Conservation (phyloP, 2,113 vertebrate genomes). For the Saccopteryx bilineata region DNA sequence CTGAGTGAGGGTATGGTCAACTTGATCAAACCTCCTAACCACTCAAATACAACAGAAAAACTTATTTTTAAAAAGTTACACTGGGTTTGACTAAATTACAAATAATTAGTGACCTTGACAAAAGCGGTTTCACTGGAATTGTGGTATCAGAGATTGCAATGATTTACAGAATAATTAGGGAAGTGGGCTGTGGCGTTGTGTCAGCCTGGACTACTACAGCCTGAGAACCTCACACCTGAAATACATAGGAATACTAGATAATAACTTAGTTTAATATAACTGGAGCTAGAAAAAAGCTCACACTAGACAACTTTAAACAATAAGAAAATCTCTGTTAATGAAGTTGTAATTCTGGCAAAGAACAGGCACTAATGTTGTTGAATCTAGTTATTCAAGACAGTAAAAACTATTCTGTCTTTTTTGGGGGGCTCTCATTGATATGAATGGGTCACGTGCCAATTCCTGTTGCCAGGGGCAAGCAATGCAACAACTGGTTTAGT, state of each 20-base stretch:
- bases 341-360: neutral
- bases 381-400: neutral
- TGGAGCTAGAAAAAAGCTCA: neutral
- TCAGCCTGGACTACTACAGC: neutral
- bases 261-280: neutral
- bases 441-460: neutral
- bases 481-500: neutral
- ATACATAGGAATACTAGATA: neutral
- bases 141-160: neutral
- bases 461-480: neutral
- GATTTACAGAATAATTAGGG: neutral
- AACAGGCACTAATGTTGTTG: neutral
- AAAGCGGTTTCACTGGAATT: neutral
- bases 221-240: neutral
- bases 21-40: neutral
- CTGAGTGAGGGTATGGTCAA: neutral
- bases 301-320: neutral
- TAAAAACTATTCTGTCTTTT: neutral
- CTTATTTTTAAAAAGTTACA: neutral
- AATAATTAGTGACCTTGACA: neutral
- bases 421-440: neutral
- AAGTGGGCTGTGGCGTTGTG: neutral
- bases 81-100: neutral
- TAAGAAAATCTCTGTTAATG: neutral
- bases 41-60: neutral